phyloP scores from a whole-genome alignment of 2,113 vertebrate species.

The Sclerurus mexicanus region DNA sequence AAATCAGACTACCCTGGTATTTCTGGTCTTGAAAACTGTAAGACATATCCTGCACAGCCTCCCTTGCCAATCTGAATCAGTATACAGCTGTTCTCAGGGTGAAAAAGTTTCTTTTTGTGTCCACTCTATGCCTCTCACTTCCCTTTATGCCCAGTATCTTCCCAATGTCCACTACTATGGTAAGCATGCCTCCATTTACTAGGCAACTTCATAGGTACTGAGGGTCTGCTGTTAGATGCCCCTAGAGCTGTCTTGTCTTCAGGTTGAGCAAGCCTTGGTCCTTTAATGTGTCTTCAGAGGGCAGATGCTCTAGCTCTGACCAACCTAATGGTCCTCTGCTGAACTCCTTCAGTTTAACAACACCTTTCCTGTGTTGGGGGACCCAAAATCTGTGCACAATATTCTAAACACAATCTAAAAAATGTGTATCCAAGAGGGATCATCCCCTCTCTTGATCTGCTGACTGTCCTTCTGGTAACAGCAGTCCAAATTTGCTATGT shows the following conservation, averaged over 20 bases:
- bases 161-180: background rate
- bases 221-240: background rate
- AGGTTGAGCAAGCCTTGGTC: background rate
- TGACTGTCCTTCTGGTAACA: background rate
- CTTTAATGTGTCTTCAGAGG: background rate
- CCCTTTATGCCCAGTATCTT: background rate
- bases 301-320: background rate
- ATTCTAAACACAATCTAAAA: background rate
- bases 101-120: background rate
- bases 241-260: background rate
- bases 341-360: background rate
- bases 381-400: background rate
- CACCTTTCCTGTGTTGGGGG: background rate
- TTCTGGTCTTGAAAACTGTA: background rate
- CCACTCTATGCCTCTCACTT: background rate
- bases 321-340: background rate
- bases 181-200: background rate
- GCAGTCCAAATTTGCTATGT: background rate
- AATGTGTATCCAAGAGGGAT: background rate
- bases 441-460: background rate
- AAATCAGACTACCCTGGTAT: background rate
- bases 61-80: background rate
- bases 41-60: background rate
- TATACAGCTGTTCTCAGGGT: background rate
- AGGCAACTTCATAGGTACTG: background rate